Conservation (phyloP, 2,113 vertebrate genomes). For the Takifugu flavidus region DNA sequence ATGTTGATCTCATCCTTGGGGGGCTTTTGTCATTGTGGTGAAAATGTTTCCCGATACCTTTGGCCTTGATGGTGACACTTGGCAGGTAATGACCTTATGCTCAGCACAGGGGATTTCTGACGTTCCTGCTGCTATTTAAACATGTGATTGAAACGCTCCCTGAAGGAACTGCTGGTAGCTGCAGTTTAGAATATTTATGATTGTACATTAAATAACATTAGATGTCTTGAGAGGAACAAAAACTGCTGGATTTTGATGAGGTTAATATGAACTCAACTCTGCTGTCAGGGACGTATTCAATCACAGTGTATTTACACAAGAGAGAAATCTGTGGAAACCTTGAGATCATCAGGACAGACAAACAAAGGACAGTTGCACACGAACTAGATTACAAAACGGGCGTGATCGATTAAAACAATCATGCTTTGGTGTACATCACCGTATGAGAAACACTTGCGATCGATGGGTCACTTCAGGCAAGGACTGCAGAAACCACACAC, state of each 20-base stretch:
- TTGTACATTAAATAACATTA: no score
- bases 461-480: conserved; percentile 59
- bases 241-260: not conserved
- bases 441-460: conserved; percentile 36
- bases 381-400: conserved; percentile 4
- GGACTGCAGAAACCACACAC: conserved; percentile 28
- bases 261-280: not conserved
- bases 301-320: not conserved
- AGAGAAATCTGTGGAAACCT: not conserved
- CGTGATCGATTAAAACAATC: conserved; percentile 55
- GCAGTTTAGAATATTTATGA: no score
- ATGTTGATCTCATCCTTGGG: no score
- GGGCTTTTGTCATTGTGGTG: no score
- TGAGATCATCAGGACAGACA: conserved; percentile 1
- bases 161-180: no score
- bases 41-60: no score
- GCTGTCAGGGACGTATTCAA: not conserved
- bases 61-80: no score
- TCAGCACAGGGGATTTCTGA: no score
- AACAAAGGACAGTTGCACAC: conserved; percentile 45
- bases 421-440: conserved; percentile 15
- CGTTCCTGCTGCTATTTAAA: no score
- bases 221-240: no score
- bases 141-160: no score
- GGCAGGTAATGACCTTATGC: no score